Conservation (phyloP, 1,140 invertebrate genomes). For the Colletes latitarsis region DNA sequence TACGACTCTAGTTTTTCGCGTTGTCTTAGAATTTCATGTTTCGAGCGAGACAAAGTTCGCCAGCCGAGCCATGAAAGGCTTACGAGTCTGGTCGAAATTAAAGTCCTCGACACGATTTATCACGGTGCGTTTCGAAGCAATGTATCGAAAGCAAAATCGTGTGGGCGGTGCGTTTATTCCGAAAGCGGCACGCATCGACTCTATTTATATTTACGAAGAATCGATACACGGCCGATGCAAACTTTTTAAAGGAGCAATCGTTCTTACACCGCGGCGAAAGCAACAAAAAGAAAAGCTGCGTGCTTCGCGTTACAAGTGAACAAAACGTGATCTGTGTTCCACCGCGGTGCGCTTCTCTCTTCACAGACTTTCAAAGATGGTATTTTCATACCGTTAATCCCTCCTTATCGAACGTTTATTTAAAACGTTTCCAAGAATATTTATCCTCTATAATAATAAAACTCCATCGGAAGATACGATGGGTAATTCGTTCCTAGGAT, state of each 20-base stretch:
- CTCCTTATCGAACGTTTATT: too few relatives aligned
- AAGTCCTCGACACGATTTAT: not conserved
- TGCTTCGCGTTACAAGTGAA: not conserved
- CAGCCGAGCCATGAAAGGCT: too few relatives aligned
- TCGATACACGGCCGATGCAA: conserved; percentile 37
- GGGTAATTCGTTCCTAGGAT: too few relatives aligned
- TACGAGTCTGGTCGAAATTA: too few relatives aligned
- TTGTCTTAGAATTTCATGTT: too few relatives aligned
- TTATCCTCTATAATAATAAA: too few relatives aligned
- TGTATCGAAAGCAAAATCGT: not conserved
- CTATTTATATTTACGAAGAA: conserved; percentile 56
- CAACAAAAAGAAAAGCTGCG: not conserved
- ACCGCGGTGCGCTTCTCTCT: not conserved
- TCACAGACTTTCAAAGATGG: not conserved
- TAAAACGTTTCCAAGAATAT: too few relatives aligned
- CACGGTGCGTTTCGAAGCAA: not conserved
- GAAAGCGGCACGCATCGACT: conserved; percentile 18
- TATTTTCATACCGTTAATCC: not conserved
- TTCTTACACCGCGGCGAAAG: not conserved
- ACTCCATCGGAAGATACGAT: too few relatives aligned
- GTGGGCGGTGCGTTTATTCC: not conserved
- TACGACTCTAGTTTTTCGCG: too few relatives aligned
- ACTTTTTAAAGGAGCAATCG: conserved; percentile 25
- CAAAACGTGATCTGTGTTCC: not conserved
- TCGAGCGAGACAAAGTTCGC: too few relatives aligned